Base-by-base conservation (phyloP, 2,888 invertebrate genomes). In the Strigamia transsilvanica region DNA sequence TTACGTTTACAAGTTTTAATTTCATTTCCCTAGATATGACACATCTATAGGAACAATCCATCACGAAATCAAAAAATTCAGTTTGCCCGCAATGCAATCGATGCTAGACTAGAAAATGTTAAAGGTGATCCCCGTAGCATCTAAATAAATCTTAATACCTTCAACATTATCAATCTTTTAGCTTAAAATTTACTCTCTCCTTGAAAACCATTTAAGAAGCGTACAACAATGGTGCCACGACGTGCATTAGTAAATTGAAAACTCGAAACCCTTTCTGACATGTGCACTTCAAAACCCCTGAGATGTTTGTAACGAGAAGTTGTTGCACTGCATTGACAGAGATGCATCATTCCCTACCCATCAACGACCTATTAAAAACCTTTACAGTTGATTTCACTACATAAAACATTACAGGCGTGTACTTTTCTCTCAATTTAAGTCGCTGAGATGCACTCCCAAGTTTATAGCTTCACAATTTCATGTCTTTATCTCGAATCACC, bases 341-440 rank as follows among this genome's bases (percentile, higher is more conserved):
- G 15, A 46, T n/a, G n/a, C 46, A n/a, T n/a, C 46, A n/a, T n/a
- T n/a, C 46, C 12, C 46, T 13, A 13, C 15, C 46, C 46, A 46
- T 46, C 46, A 46, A 46, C 46, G 12, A 46, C 46, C 46, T 46
- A 46, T 46, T 46, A 46, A 46, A 46, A 46, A 46, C 15, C 46
- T 46, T 46, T 46, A 46, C 46, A 46, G 46, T 46, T 46, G 46
- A 46, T 46, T 46, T 46, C 46, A 46, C 46, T 46, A 46, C 46
- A 46, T 46, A 46, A 46, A 46, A 46, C 46, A 46, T 46, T 46
- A 46, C 46, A 46, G 46, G 46, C 15, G 46, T 13, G n/a, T n/a
- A n/a, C 13, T n/a, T 46, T 46, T n/a, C 13, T 46, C 46, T n/a
- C 38, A 38, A 38, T 38, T 38, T 38, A 38, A 38, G 38, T 38